phyloP scores from a whole-genome alignment of 92 coral and sea anemone species.

The Epizoanthus scotinus region DNA sequence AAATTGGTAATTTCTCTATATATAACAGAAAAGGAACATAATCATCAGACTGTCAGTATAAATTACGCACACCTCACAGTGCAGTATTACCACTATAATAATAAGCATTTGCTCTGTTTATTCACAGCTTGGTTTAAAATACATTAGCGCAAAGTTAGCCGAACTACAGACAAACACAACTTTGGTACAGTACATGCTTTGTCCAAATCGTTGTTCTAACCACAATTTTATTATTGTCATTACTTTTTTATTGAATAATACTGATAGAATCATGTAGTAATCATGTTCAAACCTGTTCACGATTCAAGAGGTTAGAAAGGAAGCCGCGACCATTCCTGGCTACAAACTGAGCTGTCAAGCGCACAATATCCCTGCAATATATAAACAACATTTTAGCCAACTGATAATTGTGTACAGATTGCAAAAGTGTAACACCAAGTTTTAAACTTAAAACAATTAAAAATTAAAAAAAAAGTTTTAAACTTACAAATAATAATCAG shows the following conservation, averaged over 20 bases:
- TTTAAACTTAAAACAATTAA: too few relatives aligned
- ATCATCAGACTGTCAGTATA: neutral
- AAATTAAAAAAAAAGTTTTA: too few relatives aligned
- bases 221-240: too few relatives aligned
- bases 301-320: constrained; percentile 84
- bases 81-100: neutral
- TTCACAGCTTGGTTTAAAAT: neutral
- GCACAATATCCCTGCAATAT: constrained; percentile 75
- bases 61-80: neutral
- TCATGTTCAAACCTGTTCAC: constrained; percentile 76
- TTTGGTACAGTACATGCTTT: too few relatives aligned
- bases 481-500: too few relatives aligned
- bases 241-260: neutral
- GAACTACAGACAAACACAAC: too few relatives aligned
- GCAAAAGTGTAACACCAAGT: too few relatives aligned
- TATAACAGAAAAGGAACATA: neutral
- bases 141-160: too few relatives aligned
- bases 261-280: neutral
- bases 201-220: too few relatives aligned
- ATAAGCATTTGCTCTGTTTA: neutral
- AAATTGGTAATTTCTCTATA: constrained; percentile 95
- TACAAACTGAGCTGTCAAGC: constrained; percentile 96
- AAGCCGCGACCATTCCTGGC: constrained; percentile 98
- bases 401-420: neutral
- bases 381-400: neutral